Evolutionary conservation across 2,113 vertebrate species (phyloP).

Genomic region (Nerophis ophidion): DNA sequence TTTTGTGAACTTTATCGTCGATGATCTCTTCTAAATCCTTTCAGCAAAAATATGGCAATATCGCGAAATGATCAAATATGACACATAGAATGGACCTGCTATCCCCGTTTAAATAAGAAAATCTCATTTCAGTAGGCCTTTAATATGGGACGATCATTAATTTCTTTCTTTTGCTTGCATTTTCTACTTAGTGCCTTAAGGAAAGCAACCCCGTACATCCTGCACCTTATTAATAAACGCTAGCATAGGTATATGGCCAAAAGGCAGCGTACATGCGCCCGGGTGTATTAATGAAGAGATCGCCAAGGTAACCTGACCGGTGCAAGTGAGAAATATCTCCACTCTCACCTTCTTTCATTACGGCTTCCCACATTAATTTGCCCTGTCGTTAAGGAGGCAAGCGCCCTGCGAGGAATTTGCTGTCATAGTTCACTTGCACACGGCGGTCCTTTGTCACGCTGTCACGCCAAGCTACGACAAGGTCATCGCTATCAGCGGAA

Average conservation of each 20-base stretch:
- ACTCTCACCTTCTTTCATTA: conserved; percentile 5
- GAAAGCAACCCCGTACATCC: no score
- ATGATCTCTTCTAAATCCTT: no score
- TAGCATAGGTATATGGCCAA: background rate
- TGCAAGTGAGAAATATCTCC: conserved; percentile 13
- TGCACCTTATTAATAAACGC: no score
- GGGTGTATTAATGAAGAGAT: conserved; percentile 19
- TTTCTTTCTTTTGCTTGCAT: no score
- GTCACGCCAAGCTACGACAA: conserved; percentile 36
- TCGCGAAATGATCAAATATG: no score
- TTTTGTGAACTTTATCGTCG: no score
- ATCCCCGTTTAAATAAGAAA: no score
- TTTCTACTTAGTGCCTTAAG: no score
- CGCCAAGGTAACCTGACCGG: conserved; percentile 33
- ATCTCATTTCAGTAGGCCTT: no score
- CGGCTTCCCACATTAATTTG: conserved; percentile 41
- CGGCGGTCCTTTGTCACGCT: conserved; percentile 34
- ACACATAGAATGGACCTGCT: no score
- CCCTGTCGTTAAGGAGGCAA: conserved; percentile 30
- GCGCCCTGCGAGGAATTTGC: conserved; percentile 32
- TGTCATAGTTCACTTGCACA: conserved; percentile 35
- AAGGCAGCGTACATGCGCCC: background rate
- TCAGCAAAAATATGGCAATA: no score
- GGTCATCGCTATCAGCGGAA: conserved; percentile 23
- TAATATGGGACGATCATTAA: no score